These are phyloP conservation scores for Lochmaea capreae DNA, from an alignment of 2,888 invertebrate species.

Conservation along the genomic window DNA sequence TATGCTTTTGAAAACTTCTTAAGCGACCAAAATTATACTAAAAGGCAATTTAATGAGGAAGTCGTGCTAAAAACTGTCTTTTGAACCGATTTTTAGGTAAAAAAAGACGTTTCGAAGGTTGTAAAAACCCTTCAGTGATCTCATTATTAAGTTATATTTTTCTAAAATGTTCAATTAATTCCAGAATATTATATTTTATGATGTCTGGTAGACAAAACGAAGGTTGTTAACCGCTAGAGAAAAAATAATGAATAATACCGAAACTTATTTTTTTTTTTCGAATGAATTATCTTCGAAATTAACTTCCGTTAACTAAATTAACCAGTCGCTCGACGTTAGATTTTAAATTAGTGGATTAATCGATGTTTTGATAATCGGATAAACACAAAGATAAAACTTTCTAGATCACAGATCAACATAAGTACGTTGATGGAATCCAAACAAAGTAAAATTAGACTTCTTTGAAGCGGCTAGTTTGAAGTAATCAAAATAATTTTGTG, in stretches of 20 bases:
- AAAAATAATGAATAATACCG: neutral
- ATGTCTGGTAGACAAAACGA: neutral
- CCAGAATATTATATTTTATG: neutral
- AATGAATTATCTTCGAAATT: neutral
- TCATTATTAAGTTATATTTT: no score
- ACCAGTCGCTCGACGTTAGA: neutral
- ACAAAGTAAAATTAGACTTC: slow-evolving; percentile 6
- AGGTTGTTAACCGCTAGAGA: neutral
- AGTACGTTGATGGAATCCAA: slow-evolving; percentile 9
- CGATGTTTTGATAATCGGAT: slow-evolving; percentile 5
- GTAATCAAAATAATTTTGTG: slow-evolving; percentile 3
- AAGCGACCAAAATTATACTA: no score
- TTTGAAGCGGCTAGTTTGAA: neutral
- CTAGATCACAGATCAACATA: neutral
- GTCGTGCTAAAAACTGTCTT: no score
- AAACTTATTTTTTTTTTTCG: neutral
- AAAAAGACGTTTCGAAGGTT: no score
- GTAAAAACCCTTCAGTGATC: no score
- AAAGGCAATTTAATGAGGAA: no score
- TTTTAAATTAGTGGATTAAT: neutral
- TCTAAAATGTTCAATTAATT: no score
- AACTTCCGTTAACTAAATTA: slow-evolving; percentile 5
- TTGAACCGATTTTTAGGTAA: no score
- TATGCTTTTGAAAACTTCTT: no score
- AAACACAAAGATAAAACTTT: slow-evolving; percentile 1